These are phyloP conservation scores for Rhysida immarginata DNA, from an alignment of 1,140 invertebrate species.

Conservation along the genomic window DNA sequence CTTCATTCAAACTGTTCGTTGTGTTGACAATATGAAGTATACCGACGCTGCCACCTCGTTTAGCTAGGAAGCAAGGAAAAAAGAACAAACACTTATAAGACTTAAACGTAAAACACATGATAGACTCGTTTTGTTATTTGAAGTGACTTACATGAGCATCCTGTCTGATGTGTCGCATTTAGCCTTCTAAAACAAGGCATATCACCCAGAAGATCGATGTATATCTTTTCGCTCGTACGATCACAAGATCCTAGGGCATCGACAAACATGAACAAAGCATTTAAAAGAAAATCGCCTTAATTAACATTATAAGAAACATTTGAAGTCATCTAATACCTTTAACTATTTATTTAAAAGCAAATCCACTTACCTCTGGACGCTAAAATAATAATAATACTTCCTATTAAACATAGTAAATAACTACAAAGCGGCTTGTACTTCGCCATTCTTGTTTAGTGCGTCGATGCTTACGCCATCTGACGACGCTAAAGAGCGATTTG, in stretches of 20 bases:
- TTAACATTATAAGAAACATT: too few species aligned
- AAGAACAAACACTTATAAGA: conserved; percentile 1
- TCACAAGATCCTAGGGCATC: conserved; percentile 32
- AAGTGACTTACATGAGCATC: conserved; percentile 62
- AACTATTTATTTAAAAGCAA: too few species aligned
- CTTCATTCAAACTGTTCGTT: conserved; percentile 43
- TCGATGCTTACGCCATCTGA: too few species aligned
- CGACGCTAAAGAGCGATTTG: too few species aligned
- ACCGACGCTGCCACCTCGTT: conserved; percentile 58
- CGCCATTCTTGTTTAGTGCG: too few species aligned
- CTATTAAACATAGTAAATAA: too few species aligned
- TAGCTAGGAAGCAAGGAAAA: conserved; percentile 32
- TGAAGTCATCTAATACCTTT: too few species aligned
- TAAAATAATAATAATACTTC: too few species aligned
- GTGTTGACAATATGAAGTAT: conserved; percentile 51
- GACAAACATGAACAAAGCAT: too few species aligned
- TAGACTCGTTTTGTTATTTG: not conserved
- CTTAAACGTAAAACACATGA: not conserved
- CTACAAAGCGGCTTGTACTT: too few species aligned
- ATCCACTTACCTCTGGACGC: too few species aligned
- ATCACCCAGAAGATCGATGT: conserved; percentile 49
- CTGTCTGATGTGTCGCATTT: conserved; percentile 83
- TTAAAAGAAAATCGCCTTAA: too few species aligned
- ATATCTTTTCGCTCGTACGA: conserved; percentile 62
- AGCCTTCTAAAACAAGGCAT: conserved; percentile 68